phyloP scores from a whole-genome alignment of 2,888 invertebrate species.

The Fabriciana adippe region DNA sequence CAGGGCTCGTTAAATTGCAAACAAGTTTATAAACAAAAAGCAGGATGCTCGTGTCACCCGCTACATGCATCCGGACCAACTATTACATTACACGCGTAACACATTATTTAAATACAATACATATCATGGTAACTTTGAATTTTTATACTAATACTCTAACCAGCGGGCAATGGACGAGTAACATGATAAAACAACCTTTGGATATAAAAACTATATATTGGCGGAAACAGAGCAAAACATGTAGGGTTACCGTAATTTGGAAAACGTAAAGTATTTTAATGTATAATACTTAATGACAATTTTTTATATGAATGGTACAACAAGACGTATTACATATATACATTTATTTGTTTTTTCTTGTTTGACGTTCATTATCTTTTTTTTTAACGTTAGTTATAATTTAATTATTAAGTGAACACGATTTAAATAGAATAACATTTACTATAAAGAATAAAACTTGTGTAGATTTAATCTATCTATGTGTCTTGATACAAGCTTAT shows the following conservation, averaged over 20 bases:
- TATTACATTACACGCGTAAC: slow-evolving; percentile 34
- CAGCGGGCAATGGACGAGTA: slow-evolving; percentile 5
- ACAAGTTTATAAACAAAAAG: slow-evolving; percentile 48
- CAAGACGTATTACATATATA: too few relatives aligned
- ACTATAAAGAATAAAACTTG: too few relatives aligned
- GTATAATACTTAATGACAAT: too few relatives aligned
- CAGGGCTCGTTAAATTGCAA: slow-evolving; percentile 33
- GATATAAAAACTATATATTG: background rate
- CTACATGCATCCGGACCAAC: slow-evolving; percentile 41
- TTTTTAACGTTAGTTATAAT: too few relatives aligned
- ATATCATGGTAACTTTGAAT: background rate
- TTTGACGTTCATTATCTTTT: too few relatives aligned
- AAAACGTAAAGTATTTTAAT: background rate
- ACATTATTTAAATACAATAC: slow-evolving; percentile 14
- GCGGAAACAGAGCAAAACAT: slow-evolving; percentile 5
- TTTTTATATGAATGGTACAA: too few relatives aligned
- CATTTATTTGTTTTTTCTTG: too few relatives aligned
- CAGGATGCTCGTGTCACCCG: slow-evolving; percentile 49
- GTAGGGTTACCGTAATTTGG: slow-evolving; percentile 1
- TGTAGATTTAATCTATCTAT: too few relatives aligned
- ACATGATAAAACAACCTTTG: background rate
- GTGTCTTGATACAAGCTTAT: too few relatives aligned
- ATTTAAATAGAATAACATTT: too few relatives aligned
- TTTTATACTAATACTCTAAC: background rate
- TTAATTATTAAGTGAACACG: too few relatives aligned